These are phyloP conservation scores for Cherax destructor DNA, from an alignment of 1,140 invertebrate genomes.

Conservation along the genomic window DNA sequence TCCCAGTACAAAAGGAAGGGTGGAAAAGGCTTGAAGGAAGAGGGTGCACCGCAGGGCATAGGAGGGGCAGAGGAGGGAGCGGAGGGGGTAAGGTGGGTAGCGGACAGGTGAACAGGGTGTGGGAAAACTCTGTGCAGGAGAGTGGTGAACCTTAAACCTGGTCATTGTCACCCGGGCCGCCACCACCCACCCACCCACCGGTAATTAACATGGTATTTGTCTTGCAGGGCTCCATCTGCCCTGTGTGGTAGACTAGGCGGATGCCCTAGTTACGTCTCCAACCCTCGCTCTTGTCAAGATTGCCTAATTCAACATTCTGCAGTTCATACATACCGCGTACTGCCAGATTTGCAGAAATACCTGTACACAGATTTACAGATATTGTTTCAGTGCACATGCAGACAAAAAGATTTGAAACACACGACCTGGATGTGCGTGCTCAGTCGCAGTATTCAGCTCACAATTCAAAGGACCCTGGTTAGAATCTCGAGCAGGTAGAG, in stretches of 20 bases:
- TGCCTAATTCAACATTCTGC: background rate
- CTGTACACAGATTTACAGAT: background rate
- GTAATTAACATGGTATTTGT: constrained; percentile 34
- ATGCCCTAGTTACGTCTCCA: background rate
- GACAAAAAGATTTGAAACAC: background rate
- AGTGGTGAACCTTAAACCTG: constrained; percentile 4
- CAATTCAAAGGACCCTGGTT: too few relatives aligned
- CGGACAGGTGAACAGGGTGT: constrained; percentile 67
- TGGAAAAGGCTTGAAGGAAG: constrained; percentile 69
- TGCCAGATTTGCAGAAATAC: background rate
- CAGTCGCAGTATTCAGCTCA: too few relatives aligned
- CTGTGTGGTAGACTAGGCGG: background rate
- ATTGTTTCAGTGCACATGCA: background rate
- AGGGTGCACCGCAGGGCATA: constrained; percentile 55
- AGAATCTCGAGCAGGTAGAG: too few relatives aligned
- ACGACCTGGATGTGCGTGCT: too few relatives aligned
- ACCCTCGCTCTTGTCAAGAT: background rate
- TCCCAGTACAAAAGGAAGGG: constrained; percentile 55
- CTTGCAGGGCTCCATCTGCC: background rate
- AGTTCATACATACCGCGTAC: background rate
- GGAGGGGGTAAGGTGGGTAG: background rate
- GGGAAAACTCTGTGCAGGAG: constrained; percentile 51
- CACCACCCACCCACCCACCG: background rate
- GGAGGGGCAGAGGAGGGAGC: constrained; percentile 3
- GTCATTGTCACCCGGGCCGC: constrained; percentile 22